Evolutionary conservation across 2,888 invertebrate species (phyloP).

Genomic region (Bellardia bayeri): DNA sequence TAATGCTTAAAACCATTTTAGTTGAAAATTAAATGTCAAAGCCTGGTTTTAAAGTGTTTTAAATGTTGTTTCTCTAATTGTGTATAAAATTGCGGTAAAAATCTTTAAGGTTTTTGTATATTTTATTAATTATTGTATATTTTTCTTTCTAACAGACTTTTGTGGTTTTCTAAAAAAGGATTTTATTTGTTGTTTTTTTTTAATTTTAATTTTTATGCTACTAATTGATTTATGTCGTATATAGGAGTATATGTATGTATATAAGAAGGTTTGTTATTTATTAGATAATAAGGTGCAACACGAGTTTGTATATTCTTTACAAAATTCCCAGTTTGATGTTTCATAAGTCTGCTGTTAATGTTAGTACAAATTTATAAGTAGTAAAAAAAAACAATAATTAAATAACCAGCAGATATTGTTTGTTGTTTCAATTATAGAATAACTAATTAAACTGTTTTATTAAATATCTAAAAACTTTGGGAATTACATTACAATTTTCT

Average conservation of each 20-base stretch:
- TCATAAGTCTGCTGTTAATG: too few relatives aligned
- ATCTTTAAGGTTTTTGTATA: constrained; percentile 26
- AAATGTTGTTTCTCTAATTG: constrained; percentile 60
- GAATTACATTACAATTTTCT: too few relatives aligned
- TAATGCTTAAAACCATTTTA: constrained; percentile 16
- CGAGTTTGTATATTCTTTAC: too few relatives aligned
- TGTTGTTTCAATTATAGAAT: too few relatives aligned
- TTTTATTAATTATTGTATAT: constrained; percentile 51
- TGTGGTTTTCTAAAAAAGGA: constrained; percentile 54
- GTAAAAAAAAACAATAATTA: too few relatives aligned
- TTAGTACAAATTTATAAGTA: too few relatives aligned
- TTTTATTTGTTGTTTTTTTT: constrained; percentile 6
- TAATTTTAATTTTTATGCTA: constrained; percentile 1
- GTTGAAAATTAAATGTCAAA: constrained; percentile 44
- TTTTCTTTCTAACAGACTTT: constrained; percentile 66
- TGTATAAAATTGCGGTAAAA: constrained; percentile 60
- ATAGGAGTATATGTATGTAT: constrained; percentile 14
- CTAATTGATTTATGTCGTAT: constrained; percentile 33
- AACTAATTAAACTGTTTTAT: too few relatives aligned
- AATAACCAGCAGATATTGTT: too few relatives aligned
- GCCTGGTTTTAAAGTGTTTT: constrained; percentile 21
- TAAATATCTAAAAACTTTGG: too few relatives aligned
- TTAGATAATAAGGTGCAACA: too few relatives aligned
- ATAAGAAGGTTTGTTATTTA: constrained; percentile 12
- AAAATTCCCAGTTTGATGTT: too few relatives aligned